Conservation (phyloP, 2,797 vertebrate genomes). For the Sebastes itinus region DNA sequence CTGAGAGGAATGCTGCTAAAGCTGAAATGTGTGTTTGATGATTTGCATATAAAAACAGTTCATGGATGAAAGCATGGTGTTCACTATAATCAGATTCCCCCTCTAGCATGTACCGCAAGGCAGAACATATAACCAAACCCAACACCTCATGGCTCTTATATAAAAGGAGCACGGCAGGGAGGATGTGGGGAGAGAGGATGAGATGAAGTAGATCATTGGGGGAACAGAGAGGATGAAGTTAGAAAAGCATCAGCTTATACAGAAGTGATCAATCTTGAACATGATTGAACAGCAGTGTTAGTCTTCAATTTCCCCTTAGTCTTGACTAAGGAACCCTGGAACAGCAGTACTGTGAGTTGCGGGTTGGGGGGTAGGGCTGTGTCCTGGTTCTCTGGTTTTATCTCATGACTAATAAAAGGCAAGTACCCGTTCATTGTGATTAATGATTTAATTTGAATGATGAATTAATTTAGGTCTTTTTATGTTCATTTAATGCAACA, state of each 20-base stretch:
- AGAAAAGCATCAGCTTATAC: not conserved
- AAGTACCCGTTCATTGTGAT: not conserved
- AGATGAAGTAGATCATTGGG: not conserved
- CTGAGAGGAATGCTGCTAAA: slow-evolving; percentile 2
- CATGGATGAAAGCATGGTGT: slow-evolving; percentile 60
- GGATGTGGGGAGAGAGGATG: not conserved
- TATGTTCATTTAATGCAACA: not conserved
- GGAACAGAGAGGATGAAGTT: not conserved
- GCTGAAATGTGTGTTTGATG: slow-evolving; percentile 5
- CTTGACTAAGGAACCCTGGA: not conserved
- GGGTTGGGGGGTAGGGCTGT: not conserved
- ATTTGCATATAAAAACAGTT: slow-evolving; percentile 35
- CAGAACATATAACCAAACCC: not conserved
- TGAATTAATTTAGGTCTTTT: not conserved
- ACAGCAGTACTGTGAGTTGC: not conserved
- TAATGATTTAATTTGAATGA: not conserved
- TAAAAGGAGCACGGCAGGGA: not conserved
- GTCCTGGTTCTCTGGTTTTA: not conserved
- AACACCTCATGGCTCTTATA: not conserved
- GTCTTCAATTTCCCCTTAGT: not conserved
- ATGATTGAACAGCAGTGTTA: not conserved
- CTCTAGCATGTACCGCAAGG: slow-evolving; percentile 25
- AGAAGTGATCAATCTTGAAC: not conserved
- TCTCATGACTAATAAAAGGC: not conserved
- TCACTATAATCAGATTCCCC: slow-evolving; percentile 1